Evolutionary conservation across 2,113 vertebrate genomes (phyloP).

Genomic region (Leptocoma aspasia): DNA sequence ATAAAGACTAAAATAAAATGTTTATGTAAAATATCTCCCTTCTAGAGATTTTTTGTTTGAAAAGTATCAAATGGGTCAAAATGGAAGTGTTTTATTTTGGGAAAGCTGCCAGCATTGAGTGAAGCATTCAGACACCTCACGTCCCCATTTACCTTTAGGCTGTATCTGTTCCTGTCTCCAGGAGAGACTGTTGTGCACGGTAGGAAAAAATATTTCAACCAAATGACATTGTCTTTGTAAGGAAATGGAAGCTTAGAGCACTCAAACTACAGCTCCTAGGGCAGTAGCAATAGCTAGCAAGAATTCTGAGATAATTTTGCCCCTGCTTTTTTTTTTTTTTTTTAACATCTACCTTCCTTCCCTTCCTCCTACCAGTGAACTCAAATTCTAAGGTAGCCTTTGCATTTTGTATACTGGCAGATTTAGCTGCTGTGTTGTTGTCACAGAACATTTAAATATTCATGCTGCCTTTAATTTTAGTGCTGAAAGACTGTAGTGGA

Average conservation of each 20-base stretch:
- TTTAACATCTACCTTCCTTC: neutral
- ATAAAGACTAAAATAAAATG: neutral
- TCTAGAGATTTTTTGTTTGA: neutral
- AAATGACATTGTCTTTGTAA: neutral
- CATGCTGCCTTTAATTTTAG: conserved; percentile 15
- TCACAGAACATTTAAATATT: conserved; percentile 24
- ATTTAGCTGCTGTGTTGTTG: neutral
- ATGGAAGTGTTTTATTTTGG: neutral
- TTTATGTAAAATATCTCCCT: neutral
- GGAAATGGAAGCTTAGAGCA: neutral
- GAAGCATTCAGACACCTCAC: neutral
- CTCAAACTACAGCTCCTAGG: neutral
- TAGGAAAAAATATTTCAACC: neutral
- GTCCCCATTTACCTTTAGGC: neutral
- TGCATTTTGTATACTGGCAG: neutral
- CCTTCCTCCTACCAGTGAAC: neutral
- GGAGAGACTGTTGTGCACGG: neutral
- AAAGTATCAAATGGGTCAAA: neutral
- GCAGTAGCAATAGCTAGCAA: neutral
- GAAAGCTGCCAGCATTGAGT: neutral
- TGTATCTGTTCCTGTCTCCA: conserved; percentile 29
- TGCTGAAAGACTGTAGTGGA: conserved; percentile 9
- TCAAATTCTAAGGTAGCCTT: neutral
- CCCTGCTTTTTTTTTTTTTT: neutral
- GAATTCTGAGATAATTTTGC: neutral